Evolutionary conservation across 2,113 vertebrate genomes (phyloP).

Genomic region (Rhinolophus sinicus): DNA sequence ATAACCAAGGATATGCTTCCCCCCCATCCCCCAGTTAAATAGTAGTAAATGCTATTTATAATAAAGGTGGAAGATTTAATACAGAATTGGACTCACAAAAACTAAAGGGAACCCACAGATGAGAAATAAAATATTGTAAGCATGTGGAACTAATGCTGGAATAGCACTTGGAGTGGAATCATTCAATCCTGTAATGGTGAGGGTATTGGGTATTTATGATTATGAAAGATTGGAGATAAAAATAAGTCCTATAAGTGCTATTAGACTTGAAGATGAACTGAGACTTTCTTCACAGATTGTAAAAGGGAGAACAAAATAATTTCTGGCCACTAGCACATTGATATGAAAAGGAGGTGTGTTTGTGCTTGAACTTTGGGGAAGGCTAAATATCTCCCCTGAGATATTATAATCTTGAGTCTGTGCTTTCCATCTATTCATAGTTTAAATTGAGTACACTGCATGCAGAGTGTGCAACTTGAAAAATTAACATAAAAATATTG

Average conservation of each 20-base stretch:
- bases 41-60: not conserved
- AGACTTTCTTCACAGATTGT: not conserved
- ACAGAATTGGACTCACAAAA: not conserved
- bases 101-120: not conserved
- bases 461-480: not conserved
- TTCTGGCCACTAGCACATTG: not conserved
- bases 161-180: not conserved
- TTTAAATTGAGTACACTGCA: not conserved
- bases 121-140: not conserved
- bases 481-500: not conserved
- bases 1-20: not conserved
- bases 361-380: not conserved
- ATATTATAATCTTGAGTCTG: not conserved
- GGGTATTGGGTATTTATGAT: not conserved
- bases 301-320: not conserved
- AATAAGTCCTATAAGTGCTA: not conserved
- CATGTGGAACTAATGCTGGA: not conserved
- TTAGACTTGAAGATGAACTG: not conserved
- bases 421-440: conserved; percentile 1
- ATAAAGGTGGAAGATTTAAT: not conserved
- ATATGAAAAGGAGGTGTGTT: not conserved
- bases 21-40: not conserved
- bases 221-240: not conserved
- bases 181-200: not conserved
- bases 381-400: not conserved